Evolutionary conservation across 1,140 invertebrate species (phyloP).

Genomic region (Drosophila melanica): DNA sequence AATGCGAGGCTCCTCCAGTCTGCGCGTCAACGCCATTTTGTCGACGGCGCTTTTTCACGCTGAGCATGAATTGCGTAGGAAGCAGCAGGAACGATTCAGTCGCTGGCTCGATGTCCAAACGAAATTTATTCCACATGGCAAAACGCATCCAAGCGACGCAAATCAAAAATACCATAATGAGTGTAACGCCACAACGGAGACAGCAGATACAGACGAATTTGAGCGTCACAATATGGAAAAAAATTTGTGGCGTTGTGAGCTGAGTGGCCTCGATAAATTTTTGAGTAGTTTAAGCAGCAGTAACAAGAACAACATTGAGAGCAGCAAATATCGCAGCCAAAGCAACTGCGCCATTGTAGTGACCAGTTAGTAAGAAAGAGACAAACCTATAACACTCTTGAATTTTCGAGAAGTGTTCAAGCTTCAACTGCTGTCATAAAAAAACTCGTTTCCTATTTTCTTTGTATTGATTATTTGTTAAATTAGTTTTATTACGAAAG

Average conservation of each 20-base stretch:
- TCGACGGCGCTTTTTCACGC: constrained; percentile 74
- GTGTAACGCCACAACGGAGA: constrained; percentile 20
- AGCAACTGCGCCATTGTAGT: constrained; percentile 63
- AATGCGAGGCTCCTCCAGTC: constrained; percentile 62
- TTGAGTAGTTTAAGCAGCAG: constrained; percentile 75
- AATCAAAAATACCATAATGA: constrained; percentile 32
- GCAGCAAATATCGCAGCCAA: constrained; percentile 28
- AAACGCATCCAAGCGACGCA: constrained; percentile 60
- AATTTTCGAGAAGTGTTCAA: constrained; percentile 28
- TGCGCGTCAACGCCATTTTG: constrained; percentile 81
- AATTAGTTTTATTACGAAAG: constrained; percentile 82
- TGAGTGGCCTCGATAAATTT: constrained; percentile 81
- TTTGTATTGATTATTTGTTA: constrained; percentile 62
- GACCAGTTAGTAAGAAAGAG: constrained; percentile 63
- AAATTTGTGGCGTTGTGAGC: constrained; percentile 80
- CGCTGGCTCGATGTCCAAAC: constrained; percentile 79
- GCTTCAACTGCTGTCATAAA: constrained; percentile 37
- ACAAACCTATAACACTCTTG: constrained; percentile 44
- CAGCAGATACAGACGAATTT: constrained; percentile 42
- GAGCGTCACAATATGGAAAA: constrained; percentile 64
- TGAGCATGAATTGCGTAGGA: constrained; percentile 77
- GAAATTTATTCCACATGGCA: constrained; percentile 65
- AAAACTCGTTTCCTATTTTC: constrained; percentile 46
- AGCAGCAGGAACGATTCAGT: constrained; percentile 79
- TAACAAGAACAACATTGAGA: constrained; percentile 36